Percentiles rank a stretch among this genome's conserved stretches.
phyloP scores from a whole-genome alignment of 2,888 invertebrate genomes.

The Amiota communis region DNA sequence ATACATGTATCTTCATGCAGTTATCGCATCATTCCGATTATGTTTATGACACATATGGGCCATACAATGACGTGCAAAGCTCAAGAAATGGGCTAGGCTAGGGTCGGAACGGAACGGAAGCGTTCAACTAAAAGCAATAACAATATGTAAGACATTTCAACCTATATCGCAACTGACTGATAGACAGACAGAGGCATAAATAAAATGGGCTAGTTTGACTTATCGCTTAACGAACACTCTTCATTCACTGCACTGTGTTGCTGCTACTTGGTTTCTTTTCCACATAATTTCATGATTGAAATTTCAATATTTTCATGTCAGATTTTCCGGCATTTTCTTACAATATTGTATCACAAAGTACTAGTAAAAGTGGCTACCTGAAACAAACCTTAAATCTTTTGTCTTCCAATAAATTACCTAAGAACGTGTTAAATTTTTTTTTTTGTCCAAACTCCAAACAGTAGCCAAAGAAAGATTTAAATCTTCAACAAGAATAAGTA shows the following conservation, averaged over 20 bases:
- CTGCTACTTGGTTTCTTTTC: background rate
- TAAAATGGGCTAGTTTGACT: constrained; percentile 3
- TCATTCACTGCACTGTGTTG: too few species aligned
- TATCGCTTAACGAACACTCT: background rate
- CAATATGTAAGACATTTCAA: constrained; percentile 11
- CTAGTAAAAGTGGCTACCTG: too few species aligned
- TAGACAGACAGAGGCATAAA: background rate
- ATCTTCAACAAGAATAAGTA: constrained; percentile 42
- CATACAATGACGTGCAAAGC: constrained; percentile 34
- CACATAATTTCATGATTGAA: background rate
- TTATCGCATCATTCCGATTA: constrained; percentile 12
- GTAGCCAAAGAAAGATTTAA: constrained; percentile 54
- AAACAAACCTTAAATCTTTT: constrained; percentile 28
- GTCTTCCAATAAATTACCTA: constrained; percentile 39
- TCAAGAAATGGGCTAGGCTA: constrained; percentile 31
- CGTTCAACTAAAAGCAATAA: background rate
- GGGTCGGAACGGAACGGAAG: background rate
- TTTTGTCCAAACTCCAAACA: constrained; percentile 34
- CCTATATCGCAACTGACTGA: too few species aligned
- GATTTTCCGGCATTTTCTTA: constrained; percentile 7
- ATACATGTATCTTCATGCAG: constrained; percentile 46
- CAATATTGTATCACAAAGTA: background rate
- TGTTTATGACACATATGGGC: constrained; percentile 58
- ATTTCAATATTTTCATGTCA: background rate
- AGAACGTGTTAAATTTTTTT: constrained; percentile 46